A percentile compares a stretch with the other conserved stretches of the same genome.
These are phyloP conservation scores for Popillia japonica DNA, from an alignment of 1,140 invertebrate species.

Conservation along the genomic window DNA sequence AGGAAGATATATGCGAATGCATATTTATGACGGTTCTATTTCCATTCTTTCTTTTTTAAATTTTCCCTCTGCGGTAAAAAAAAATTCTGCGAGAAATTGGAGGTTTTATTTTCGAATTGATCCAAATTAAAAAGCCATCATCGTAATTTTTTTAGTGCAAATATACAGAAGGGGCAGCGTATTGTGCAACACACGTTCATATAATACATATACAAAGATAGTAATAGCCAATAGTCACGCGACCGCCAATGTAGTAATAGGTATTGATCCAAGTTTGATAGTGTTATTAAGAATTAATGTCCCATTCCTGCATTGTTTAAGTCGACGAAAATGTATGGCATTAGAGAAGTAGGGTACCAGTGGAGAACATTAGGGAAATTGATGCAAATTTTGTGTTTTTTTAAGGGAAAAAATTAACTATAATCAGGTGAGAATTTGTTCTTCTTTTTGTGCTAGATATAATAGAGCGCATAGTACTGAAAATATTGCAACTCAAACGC, in stretches of 20 bases:
- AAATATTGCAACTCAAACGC: no score
- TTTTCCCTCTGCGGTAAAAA: not conserved
- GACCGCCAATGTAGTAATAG: not conserved
- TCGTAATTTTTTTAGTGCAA: not conserved
- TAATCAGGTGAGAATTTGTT: no score
- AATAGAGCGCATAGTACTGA: no score
- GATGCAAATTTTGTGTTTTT: no score
- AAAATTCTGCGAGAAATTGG: not conserved
- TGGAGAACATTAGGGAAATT: no score
- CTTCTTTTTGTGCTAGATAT: no score
- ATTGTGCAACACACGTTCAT: not conserved
- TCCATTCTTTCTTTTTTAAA: not conserved
- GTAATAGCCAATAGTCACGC: not conserved
- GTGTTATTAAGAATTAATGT: not conserved
- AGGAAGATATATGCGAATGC: constrained; percentile 8
- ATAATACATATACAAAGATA: not conserved
- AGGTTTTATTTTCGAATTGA: not conserved
- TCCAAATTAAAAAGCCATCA: constrained; percentile 11
- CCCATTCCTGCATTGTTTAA: no score
- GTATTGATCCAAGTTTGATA: not conserved
- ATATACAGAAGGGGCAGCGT: not conserved
- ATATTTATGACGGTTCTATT: constrained; percentile 28
- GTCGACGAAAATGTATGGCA: no score
- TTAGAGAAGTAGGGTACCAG: no score
- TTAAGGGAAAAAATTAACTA: no score